Conservation (phyloP, 1,140 invertebrate genomes). For the Megalonaias nervosa region DNA sequence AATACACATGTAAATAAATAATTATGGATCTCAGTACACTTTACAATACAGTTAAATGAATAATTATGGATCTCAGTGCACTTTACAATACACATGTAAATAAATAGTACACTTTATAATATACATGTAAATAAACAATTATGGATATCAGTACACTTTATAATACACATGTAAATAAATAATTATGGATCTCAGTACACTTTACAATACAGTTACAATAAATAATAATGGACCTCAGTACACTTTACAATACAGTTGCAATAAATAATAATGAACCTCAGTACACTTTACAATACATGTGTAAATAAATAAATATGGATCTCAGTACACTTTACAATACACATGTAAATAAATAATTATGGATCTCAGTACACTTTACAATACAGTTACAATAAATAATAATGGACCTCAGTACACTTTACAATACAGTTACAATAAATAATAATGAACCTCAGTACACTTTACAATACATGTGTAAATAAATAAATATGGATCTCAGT, state of each 20-base stretch:
- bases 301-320: background rate
- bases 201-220: too few species aligned
- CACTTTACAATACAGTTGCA: too few species aligned
- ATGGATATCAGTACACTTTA: background rate
- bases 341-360: background rate
- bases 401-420: background rate
- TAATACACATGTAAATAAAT: background rate
- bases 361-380: too few species aligned
- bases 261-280: too few species aligned
- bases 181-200: too few species aligned
- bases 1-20: background rate
- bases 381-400: too few species aligned
- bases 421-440: too few species aligned
- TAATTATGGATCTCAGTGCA: background rate
- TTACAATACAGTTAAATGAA: too few species aligned
- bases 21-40: too few species aligned
- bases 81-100: background rate
- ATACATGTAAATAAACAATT: background rate
- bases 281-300: background rate
- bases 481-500: background rate
- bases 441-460: background rate
- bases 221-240: too few species aligned
- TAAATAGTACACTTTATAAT: background rate
- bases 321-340: background rate
- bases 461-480: background rate